These are phyloP conservation scores for Sitobion miscanthi DNA, from an alignment of 1,140 invertebrate genomes.

Conservation along the genomic window DNA sequence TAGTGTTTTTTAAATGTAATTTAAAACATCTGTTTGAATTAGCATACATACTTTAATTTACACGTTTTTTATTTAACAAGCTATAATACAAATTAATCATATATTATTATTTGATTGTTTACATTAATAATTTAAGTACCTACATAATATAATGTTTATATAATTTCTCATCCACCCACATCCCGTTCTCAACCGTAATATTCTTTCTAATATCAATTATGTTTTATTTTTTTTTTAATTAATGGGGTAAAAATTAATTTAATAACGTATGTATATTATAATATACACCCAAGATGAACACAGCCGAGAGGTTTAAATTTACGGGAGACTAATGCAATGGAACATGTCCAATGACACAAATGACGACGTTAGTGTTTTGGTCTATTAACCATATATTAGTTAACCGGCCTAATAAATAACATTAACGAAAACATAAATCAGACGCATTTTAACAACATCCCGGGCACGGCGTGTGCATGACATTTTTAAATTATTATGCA, in stretches of 20 bases:
- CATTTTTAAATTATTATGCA: constrained; percentile 37
- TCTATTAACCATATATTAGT: constrained; percentile 56
- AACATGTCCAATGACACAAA: constrained; percentile 55
- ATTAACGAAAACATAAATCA: constrained; percentile 54
- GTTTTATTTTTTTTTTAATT: constrained; percentile 34
- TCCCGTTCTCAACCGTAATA: neutral
- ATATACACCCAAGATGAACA: neutral
- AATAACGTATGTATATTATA: constrained; percentile 16
- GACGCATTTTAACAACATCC: constrained; percentile 36
- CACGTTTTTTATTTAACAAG: neutral
- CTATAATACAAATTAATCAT: neutral
- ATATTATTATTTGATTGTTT: neutral
- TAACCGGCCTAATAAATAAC: constrained; percentile 54
- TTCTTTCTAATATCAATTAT: neutral
- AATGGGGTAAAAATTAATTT: constrained; percentile 47
- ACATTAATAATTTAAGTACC: neutral
- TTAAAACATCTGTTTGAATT: constrained; percentile 32
- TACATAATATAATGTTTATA: neutral
- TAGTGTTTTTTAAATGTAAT: neutral
- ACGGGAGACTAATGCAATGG: constrained; percentile 41
- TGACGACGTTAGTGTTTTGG: constrained; percentile 54
- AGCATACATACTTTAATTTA: constrained; percentile 17
- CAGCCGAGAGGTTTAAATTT: constrained; percentile 25
- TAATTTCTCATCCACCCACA: neutral
- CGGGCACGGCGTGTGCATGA: neutral